Evolutionary conservation across 2,888 invertebrate species (phyloP).

Genomic region (Xestia sexstrigata): DNA sequence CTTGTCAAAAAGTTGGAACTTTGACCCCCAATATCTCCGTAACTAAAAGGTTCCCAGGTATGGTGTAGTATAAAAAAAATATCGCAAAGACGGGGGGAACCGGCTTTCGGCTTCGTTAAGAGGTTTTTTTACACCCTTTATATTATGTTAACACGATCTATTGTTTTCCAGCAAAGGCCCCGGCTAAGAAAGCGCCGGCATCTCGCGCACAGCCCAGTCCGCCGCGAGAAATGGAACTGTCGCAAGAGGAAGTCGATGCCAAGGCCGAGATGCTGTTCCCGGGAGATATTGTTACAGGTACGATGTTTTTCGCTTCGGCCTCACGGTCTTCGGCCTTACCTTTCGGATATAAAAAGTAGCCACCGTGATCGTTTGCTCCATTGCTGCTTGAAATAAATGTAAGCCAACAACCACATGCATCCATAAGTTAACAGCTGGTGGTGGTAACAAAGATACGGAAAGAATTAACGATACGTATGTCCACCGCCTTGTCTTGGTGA

Average conservation of each 20-base stretch:
- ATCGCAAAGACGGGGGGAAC: too few relatives aligned
- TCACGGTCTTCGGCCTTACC: neutral
- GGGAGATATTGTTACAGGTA: conserved; percentile 89
- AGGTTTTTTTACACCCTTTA: too few relatives aligned
- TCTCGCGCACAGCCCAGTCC: conserved; percentile 82
- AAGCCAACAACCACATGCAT: neutral
- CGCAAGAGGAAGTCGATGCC: conserved; percentile 94
- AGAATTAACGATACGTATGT: neutral
- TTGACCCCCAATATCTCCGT: too few relatives aligned
- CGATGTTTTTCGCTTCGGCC: neutral
- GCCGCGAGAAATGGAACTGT: conserved; percentile 92
- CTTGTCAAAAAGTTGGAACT: too few relatives aligned
- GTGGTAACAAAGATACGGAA: neutral
- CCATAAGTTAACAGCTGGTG: neutral
- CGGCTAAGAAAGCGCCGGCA: conserved; percentile 72
- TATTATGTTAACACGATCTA: neutral
- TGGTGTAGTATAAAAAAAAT: too few relatives aligned
- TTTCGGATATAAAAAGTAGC: neutral
- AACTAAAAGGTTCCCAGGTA: too few relatives aligned
- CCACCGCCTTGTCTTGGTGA: neutral
- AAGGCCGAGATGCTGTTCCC: conserved; percentile 93
- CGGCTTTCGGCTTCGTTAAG: too few relatives aligned
- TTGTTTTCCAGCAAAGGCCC: conserved; percentile 71
- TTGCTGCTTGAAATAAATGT: neutral
- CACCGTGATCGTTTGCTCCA: too few relatives aligned